Evolutionary conservation across 2,797 vertebrate species (phyloP), one percentile per base, ranked within the genome.

Genomic region (Psittacula derbiana): DNA sequence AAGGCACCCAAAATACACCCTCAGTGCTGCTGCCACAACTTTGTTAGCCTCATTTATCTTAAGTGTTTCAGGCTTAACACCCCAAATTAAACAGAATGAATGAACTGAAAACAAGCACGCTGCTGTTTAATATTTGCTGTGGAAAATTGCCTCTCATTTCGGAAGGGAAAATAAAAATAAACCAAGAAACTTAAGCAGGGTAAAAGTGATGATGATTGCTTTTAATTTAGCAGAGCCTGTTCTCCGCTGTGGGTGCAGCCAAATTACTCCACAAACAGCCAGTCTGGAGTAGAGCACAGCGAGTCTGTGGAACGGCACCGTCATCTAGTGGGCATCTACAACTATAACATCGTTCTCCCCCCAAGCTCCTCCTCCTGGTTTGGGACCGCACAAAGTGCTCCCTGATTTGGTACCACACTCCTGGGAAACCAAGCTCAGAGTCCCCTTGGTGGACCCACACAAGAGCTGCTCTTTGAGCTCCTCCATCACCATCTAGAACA

Each of bases 261-360:
- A 5, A 28, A 16, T 3, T 1, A 4, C 4, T 30, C 16, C 6
- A 6, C 6, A 6, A 40, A 27, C 15, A 58, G 27, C 1, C 15
- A 2, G 24, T 1, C n/a, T 19, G 7, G 16, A 28, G 64, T 4
- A 13, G 9, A n/a, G 28, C 16, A 11, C 36, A 13, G 17, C 0
- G 36, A 5, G 80, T 92, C 49, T 8, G n/a, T 7, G 46, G 44
- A 50, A 82, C 83, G 43, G 90, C 66, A 91, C 82, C 27, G 90
- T 8, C 97, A 96, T 47, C 97, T 96, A 80, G 97, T 12, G 97
- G 96, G 18, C 31, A 67, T 0, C 3, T 1, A 14, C 10, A 19
- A 8, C 21, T 21, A 44, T 11, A n/a, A 7, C 93, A 49, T 1
- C 15, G 33, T 6, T 30, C 13, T 40, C 1, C 10, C 49, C 4